Base-by-base conservation (phyloP, 2,113 vertebrate species). In the Perccottus glenii region DNA sequence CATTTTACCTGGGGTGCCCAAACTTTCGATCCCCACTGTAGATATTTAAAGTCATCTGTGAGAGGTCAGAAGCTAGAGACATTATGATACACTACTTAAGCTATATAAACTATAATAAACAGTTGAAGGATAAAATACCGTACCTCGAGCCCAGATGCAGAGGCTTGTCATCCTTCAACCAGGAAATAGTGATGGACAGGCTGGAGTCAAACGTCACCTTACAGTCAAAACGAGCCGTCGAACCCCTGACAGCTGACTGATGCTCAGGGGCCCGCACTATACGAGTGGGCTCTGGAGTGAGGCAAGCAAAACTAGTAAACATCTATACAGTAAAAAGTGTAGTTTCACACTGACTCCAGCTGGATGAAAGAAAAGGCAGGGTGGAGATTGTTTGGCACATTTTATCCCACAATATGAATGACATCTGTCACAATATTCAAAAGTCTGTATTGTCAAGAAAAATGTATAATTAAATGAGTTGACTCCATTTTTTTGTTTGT, bases 121-220 rank as follows among this genome's bases (percentile, higher is more conserved):
- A 40, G 38, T 40, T 6, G 38, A 6, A 40, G 38, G 38, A 40
- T 6, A 8, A 40, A 3, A 40, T 40, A 5, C 11, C 42, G 78
- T 88, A 94, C 98, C 94, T 96, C 94, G 73, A 96, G 11, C 92
- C 89, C 1, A 95, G 46, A 62, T 91, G 66, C 1, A 99, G 90
- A 0, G 92, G 93, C 11, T 92, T 90, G 0, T 96, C 91, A 0
- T 99, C 94, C 77, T 98, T 98, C 33, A 92, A 90, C 98, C 98
- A 99, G 77, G 83, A 85, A 53, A 98, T 92, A 0, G 91, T 87
- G 78, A 94, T 70, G 0, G 89, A 88, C 16, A 98, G 86, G 1
- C 92, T 94, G 2, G 93, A 82, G 77, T 99, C 97, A 1, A 94
- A 93, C 62, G 90, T 94, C 53, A 97, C 82, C 0, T 92, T 93